Conservation (phyloP, 2,797 vertebrate genomes). For the Sarcoramphus papa region DNA sequence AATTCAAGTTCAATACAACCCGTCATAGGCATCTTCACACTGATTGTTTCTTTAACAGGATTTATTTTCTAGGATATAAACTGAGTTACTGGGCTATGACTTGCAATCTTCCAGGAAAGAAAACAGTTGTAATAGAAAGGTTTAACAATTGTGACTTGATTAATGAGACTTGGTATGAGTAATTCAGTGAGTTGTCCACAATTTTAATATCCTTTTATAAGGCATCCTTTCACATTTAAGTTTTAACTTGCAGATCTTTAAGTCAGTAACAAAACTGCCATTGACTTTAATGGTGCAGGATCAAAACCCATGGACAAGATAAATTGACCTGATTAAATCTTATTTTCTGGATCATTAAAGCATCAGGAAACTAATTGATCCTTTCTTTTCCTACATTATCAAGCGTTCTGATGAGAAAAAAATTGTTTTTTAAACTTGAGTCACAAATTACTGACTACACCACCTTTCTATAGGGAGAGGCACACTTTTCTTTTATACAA, state of each 20-base stretch:
- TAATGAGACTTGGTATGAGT: background rate
- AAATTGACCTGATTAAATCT: background rate
- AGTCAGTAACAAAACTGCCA: background rate
- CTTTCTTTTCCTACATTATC: background rate
- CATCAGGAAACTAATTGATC: background rate
- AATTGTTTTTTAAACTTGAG: background rate
- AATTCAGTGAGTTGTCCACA: background rate
- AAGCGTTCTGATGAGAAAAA: background rate
- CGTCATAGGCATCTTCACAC: background rate
- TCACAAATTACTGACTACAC: background rate
- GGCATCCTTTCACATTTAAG: background rate
- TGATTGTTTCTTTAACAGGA: background rate
- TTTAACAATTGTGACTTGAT: background rate
- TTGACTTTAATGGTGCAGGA: background rate
- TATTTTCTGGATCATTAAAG: constrained; percentile 25
- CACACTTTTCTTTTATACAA: background rate
- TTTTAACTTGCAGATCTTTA: background rate
- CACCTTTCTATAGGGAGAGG: background rate
- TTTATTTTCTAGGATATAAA: background rate
- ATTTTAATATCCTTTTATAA: background rate
- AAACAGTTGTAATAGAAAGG: background rate
- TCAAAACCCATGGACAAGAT: background rate
- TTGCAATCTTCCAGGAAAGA: background rate
- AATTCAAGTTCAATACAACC: background rate
- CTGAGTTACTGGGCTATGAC: background rate